These are phyloP conservation scores for Cynopterus sphinx DNA, from an alignment of 2,797 vertebrate species.

Conservation along the genomic window DNA sequence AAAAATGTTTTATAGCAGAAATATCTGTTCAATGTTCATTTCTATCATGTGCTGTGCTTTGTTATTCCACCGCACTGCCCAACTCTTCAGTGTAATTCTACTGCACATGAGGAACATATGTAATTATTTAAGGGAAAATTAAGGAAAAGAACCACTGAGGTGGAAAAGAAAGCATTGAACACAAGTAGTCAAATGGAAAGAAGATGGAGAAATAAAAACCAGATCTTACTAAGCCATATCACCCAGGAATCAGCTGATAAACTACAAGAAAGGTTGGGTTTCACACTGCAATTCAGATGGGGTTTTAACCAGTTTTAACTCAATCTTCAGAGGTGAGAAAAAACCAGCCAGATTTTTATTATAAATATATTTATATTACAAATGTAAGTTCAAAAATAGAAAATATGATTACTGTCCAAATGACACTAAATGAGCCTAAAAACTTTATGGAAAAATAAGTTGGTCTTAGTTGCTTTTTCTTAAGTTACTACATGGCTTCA, in stretches of 20 bases:
- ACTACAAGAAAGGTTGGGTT: background rate
- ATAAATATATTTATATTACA: background rate
- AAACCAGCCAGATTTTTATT: background rate
- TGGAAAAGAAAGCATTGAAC: background rate
- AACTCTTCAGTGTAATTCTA: background rate
- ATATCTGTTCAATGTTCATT: background rate
- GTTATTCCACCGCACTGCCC: background rate
- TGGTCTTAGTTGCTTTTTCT: background rate
- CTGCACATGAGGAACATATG: background rate
- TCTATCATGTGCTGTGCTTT: background rate
- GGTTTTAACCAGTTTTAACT: background rate
- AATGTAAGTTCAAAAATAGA: conserved; percentile 8
- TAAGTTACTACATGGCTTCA: background rate
- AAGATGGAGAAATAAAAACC: background rate
- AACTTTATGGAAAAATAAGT: background rate
- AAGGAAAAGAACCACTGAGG: background rate
- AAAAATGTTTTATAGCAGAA: background rate
- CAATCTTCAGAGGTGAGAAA: background rate
- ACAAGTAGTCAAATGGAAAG: background rate
- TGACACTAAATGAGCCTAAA: background rate
- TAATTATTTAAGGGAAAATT: background rate
- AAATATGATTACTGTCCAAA: conserved; percentile 8
- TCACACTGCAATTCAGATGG: background rate
- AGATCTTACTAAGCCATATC: background rate
- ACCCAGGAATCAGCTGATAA: background rate